Conservation (phyloP, 2,888 invertebrate species). For the Furcula furcula region DNA sequence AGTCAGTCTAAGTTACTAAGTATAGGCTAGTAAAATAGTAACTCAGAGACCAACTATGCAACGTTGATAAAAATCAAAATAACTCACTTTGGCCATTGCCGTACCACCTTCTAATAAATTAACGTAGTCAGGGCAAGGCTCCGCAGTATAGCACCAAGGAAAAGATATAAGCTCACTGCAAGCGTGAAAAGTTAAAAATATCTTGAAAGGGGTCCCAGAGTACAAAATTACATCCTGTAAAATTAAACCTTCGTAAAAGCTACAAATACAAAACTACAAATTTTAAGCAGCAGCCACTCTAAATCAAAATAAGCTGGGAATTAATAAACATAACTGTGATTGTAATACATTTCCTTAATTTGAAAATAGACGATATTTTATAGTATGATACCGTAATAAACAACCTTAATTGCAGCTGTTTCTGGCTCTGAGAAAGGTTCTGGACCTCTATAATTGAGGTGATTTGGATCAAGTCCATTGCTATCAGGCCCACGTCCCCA, state of each 20-base stretch:
- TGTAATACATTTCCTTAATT: too few relatives aligned
- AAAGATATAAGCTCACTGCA: constrained; percentile 69
- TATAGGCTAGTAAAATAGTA: neutral
- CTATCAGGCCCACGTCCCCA: constrained; percentile 49
- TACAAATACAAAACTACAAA: constrained; percentile 3
- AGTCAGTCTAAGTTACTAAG: too few relatives aligned
- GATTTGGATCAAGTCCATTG: constrained; percentile 50
- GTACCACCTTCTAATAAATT: constrained; percentile 67
- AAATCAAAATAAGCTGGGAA: too few relatives aligned
- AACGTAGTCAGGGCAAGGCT: constrained; percentile 69
- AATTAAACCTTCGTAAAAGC: too few relatives aligned
- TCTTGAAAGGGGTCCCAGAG: constrained; percentile 66
- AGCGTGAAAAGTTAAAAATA: constrained; percentile 65
- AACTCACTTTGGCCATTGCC: constrained; percentile 62
- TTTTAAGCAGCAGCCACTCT: neutral
- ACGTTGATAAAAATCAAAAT: too few relatives aligned
- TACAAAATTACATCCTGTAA: constrained; percentile 68
- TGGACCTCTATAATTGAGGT: constrained; percentile 59
- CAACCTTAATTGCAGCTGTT: constrained; percentile 62
- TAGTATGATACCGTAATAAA: neutral
- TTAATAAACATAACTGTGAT: too few relatives aligned
- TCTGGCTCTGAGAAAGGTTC: constrained; percentile 72
- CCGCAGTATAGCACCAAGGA: constrained; percentile 66
- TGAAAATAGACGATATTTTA: neutral
- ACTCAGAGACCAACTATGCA: neutral